Evolutionary conservation across 1,140 invertebrate species (phyloP), one percentile per base, ranked within the genome.

Genomic region (Eubasilissa regina): DNA sequence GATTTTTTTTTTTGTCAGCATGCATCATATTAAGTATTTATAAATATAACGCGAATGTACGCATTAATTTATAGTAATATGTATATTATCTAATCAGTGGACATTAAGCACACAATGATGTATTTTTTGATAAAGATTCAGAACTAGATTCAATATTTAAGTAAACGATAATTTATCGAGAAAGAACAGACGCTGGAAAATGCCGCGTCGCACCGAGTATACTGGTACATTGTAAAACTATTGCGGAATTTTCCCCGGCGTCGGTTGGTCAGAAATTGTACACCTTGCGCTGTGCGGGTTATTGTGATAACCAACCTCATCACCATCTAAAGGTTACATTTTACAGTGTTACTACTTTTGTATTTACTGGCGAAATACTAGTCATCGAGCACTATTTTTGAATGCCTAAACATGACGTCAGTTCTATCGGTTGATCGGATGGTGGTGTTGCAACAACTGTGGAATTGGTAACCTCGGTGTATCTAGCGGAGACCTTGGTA

Each of bases 401-500:
- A 75, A 75, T 58, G 43, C 35, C 43, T 60, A 60, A 4, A 45
- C 17, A 12, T 73, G 68, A 73, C 68, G 68, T 73, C 68, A 73
- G 8, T 35, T 53, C 73, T 44, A 35, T 56, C 53, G 51, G 10
- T 35, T 45, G 73, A 75, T 75, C 73, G 43, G 73, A 73, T 43
- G 43, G 25, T 35, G 12, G 45, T 76, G 75, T 77, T 66, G 75
- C 51, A 77, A 77, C 17, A 53, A 15, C 64, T 68, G 48, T 77
- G 19, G 60, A 77, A 77, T 68, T 58, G 45, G 75, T 77, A 77
- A 77, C 75, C 75, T 77, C 75, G 75, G 75, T 77, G 47, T 68
- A 55, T 77, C 62, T 68, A 68, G n/a, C 45, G 51, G 6, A 44
- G 75, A 77, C 75, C 75, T 77, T 77, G 60, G 48, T 51, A 48